phyloP scores from a whole-genome alignment of 1,140 invertebrate genomes.

The Caenorhabditis latens region DNA sequence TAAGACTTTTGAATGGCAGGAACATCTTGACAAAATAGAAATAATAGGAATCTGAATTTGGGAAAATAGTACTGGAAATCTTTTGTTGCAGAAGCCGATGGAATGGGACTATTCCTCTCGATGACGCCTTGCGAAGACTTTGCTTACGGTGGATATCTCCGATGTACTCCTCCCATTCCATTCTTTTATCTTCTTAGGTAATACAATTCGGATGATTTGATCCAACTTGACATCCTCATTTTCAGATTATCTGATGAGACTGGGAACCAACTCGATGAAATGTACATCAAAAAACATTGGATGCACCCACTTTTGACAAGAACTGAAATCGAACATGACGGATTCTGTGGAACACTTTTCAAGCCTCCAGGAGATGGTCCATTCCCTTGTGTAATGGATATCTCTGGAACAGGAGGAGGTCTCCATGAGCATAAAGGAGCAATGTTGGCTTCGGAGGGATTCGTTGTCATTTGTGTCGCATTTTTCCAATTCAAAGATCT shows the following conservation, averaged over 20 bases:
- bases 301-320: constrained; percentile 57
- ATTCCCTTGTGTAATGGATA: constrained; percentile 60
- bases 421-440: constrained; percentile 62
- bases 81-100: constrained; percentile 40
- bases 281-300: constrained; percentile 61
- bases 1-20: neutral
- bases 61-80: no score
- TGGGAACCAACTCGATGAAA: constrained; percentile 30
- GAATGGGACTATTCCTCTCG: constrained; percentile 59
- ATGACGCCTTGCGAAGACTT: constrained; percentile 35
- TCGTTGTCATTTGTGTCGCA: constrained; percentile 60
- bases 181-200: constrained; percentile 57
- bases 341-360: constrained; percentile 61
- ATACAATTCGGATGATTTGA: neutral
- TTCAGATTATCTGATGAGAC: constrained; percentile 54
- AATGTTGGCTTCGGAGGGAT: constrained; percentile 57
- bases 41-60: neutral
- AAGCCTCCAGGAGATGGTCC: constrained; percentile 61
- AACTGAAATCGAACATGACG: constrained; percentile 60
- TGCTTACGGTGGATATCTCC: constrained; percentile 59
- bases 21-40: neutral
- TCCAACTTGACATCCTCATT: neutral
- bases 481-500: constrained; percentile 63
- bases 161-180: constrained; percentile 60
- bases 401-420: constrained; percentile 62